Evolutionary conservation across 1,140 invertebrate genomes (phyloP).

Genomic region (Saccostrea glomerata): DNA sequence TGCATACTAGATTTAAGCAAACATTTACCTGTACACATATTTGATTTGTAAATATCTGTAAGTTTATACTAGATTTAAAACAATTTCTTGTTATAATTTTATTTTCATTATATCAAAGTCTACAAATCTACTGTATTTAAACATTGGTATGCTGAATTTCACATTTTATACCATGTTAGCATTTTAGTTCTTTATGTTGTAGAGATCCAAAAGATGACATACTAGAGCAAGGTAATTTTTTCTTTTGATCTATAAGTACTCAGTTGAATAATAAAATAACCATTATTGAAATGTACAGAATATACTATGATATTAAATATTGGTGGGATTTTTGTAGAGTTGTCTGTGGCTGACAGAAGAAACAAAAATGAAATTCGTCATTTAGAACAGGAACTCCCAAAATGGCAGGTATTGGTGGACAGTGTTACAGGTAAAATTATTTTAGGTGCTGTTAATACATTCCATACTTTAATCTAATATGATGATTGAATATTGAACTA

Average conservation of each 20-base stretch:
- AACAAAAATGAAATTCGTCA: constrained; percentile 91
- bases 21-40: too few species aligned
- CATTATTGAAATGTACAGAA: too few species aligned
- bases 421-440: constrained; percentile 84
- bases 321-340: constrained; percentile 67
- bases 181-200: not conserved
- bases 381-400: constrained; percentile 92
- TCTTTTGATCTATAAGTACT: not conserved
- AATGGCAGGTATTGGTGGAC: constrained; percentile 97
- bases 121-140: too few species aligned
- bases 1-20: too few species aligned
- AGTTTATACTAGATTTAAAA: too few species aligned
- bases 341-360: constrained; percentile 80
- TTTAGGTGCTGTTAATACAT: too few species aligned
- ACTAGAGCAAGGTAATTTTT: constrained; percentile 84
- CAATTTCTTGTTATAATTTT: not conserved
- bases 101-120: not conserved
- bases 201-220: constrained; percentile 88
- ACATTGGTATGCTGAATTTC: too few species aligned
- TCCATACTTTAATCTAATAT: too few species aligned
- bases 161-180: not conserved
- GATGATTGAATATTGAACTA: too few species aligned
- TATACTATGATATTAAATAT: not conserved
- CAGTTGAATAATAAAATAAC: too few species aligned
- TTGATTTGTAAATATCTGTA: too few species aligned